Conservation (phyloP, 1,140 invertebrate species). For the Mizuhopecten yessoensis region DNA sequence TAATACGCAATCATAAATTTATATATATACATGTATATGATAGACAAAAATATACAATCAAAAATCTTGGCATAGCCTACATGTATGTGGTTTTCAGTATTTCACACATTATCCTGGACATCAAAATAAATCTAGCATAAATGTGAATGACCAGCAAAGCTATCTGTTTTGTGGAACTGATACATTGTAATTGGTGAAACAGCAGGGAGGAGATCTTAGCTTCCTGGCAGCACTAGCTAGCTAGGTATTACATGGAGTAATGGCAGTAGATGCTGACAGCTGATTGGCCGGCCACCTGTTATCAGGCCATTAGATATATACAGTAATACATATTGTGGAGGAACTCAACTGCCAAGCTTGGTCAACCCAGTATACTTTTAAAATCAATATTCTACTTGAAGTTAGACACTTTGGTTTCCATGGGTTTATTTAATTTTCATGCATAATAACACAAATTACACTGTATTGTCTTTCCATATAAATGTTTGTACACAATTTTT, state of each 20-base stretch:
- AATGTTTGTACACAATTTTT: too few species aligned
- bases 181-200: background rate
- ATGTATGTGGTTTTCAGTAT: too few species aligned
- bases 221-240: background rate
- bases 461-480: too few species aligned
- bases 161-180: background rate
- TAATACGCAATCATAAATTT: too few species aligned
- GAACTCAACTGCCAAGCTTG: background rate
- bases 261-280: background rate
- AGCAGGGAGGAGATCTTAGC: background rate
- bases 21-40: too few species aligned
- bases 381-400: too few species aligned
- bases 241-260: background rate
- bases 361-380: background rate
- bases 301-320: background rate
- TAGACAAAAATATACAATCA: too few species aligned
- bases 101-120: too few species aligned
- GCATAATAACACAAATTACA: too few species aligned
- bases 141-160: constrained; percentile 6
- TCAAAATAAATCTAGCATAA: background rate
- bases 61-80: too few species aligned
- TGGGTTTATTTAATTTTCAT: too few species aligned
- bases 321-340: background rate
- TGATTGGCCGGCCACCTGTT: constrained; percentile 16
- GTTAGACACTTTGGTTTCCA: too few species aligned